phyloP scores from a whole-genome alignment of 2,888 invertebrate species.

The Sarcophaga rosellei region DNA sequence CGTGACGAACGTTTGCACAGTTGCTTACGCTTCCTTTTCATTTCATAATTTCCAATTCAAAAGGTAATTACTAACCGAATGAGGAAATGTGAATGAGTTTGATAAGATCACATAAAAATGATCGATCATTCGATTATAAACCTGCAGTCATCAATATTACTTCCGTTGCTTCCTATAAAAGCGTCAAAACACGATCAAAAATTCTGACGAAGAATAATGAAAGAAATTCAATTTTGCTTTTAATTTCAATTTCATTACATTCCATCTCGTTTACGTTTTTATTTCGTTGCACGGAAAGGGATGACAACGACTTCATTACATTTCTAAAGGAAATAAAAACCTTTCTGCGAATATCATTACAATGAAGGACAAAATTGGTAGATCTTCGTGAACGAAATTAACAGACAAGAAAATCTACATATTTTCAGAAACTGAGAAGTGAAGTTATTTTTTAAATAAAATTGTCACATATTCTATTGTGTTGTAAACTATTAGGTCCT shows the following conservation, averaged over 20 bases:
- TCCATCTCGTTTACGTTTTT: conserved; percentile 17
- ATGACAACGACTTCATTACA: conserved; percentile 36
- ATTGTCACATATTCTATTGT: too few relatives aligned
- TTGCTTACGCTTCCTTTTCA: neutral
- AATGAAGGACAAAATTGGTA: neutral
- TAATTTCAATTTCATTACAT: conserved; percentile 29
- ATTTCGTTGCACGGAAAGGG: conserved; percentile 13
- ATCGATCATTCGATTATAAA: neutral
- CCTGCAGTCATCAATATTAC: conserved; percentile 28
- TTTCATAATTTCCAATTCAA: neutral
- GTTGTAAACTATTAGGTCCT: too few relatives aligned
- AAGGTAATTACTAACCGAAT: neutral
- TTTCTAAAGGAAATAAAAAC: conserved; percentile 36
- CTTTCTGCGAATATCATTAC: neutral
- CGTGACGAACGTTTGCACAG: neutral
- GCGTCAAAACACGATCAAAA: conserved; percentile 58
- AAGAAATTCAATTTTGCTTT: neutral
- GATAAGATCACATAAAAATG: neutral
- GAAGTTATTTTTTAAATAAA: neutral
- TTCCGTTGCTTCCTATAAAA: conserved; percentile 48
- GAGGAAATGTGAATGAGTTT: neutral
- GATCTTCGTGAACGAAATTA: too few relatives aligned
- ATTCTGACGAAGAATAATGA: conserved; percentile 6
- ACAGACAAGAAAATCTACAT: too few relatives aligned
- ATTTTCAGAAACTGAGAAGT: too few relatives aligned